Base-by-base conservation (phyloP, 1,140 invertebrate species). In the Zaprionus gabonicus region DNA sequence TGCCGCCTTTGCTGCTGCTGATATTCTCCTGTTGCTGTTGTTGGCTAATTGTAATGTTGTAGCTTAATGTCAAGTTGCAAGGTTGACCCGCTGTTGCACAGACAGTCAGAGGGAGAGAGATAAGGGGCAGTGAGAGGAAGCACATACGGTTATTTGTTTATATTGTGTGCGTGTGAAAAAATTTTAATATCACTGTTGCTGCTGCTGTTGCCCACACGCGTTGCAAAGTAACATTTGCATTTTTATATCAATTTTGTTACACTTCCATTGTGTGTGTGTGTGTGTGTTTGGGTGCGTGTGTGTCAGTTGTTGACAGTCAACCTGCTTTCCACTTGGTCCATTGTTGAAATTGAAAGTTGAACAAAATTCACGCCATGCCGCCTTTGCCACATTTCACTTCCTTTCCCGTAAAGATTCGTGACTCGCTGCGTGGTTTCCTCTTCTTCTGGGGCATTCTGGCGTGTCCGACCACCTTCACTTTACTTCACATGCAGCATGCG, bases 261-360 rank as follows among this genome's bases (percentile, higher is more conserved):
- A 13, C 46, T 31, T 63, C 31, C 17, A 36, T 38, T 46, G 62
- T 41, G 59, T 67, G 38, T 75, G 65, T 70, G 38, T 70, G 65
- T 70, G 58, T 70, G 23, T 23, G 46, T 38, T 7, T 36, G 23
- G 55, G 36, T 41, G 20, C 63, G 27, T 69, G 56, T 57, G 57
- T 76, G 71, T 77, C 71, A 74, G 58, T 62, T 72, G 74, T 75
- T 63, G 71, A 65, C 68, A 57, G 31, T 67, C 73, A 76, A 71
- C 70, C 66, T 71, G 82, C 84, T 87, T 87, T 87, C 84, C 83
- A 84, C 80, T 88, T 88, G 69, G 46, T 63, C 65, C 81, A 87
- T 87, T 87, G 83, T 87, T 68, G 67, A 86, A 86, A 82, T 67
- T 73, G 80, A 86, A 86, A 87, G 83, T 87, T 82, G 13, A 63